These are phyloP conservation scores for Gymnocheta viridis DNA, from an alignment of 2,888 invertebrate species.

Conservation along the genomic window DNA sequence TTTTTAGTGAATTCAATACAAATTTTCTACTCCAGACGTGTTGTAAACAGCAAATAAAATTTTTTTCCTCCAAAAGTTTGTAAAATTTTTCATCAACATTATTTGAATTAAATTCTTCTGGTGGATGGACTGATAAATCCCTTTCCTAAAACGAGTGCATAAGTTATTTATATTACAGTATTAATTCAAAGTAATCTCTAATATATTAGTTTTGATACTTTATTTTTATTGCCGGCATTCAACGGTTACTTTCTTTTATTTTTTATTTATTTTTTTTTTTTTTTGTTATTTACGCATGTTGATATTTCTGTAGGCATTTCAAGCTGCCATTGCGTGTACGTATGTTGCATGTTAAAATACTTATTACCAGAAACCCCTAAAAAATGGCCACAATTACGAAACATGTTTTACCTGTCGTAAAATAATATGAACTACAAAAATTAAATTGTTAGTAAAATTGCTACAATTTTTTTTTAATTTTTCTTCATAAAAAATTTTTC, in stretches of 20 bases:
- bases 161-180: no score
- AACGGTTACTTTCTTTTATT: neutral
- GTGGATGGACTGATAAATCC: no score
- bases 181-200: no score
- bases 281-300: neutral
- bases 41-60: no score
- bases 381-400: conserved; percentile 43
- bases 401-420: conserved; percentile 36
- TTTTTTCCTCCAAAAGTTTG: no score
- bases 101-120: no score
- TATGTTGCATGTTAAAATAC: conserved; percentile 51
- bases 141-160: no score
- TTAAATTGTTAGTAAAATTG: conserved; percentile 13
- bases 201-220: no score
- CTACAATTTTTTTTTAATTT: conserved; percentile 39
- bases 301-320: neutral
- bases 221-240: neutral
- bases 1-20: no score
- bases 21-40: no score
- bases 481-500: conserved; percentile 25
- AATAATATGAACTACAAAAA: conserved; percentile 1
- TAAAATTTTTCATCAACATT: no score
- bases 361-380: conserved; percentile 37
- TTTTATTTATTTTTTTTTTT: no score
- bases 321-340: conserved; percentile 60